phyloP scores from a whole-genome alignment of 2,113 vertebrate species.

The Rhinopomastus cyanomelas region DNA sequence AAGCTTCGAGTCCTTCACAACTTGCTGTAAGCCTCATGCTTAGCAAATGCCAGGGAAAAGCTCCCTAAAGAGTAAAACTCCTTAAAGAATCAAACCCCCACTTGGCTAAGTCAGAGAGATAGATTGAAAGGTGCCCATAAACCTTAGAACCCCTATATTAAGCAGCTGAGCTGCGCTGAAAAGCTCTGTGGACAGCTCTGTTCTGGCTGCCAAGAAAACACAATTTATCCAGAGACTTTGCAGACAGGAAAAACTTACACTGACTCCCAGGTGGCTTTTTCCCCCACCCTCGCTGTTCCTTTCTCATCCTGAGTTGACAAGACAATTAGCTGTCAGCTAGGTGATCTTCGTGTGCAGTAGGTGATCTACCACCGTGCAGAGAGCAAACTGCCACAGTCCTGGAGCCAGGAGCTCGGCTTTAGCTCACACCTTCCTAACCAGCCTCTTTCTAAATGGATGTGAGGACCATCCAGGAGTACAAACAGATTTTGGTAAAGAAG shows the following conservation, averaged over 20 bases:
- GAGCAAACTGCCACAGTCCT: neutral
- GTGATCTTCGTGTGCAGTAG: neutral
- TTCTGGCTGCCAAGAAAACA: conserved; percentile 13
- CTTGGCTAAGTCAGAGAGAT: neutral
- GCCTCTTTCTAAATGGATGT: neutral
- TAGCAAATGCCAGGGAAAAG: neutral
- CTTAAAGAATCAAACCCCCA: neutral
- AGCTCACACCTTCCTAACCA: neutral
- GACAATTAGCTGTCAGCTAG: conserved; percentile 1
- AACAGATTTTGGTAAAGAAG: neutral
- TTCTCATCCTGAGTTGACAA: neutral
- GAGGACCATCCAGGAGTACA: neutral
- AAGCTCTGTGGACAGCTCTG: neutral
- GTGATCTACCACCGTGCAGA: neutral
- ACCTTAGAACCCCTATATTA: neutral
- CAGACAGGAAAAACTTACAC: neutral
- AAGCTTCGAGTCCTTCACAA: neutral
- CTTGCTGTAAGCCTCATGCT: neutral
- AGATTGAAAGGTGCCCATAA: conserved; percentile 12
- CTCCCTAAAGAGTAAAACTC: neutral
- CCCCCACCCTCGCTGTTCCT: neutral
- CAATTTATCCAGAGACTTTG: neutral
- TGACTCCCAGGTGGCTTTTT: neutral
- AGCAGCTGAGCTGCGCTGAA: neutral
- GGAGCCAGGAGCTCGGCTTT: neutral